Percentiles rank a stretch among this genome's conserved stretches.
Conservation (phyloP, 2,113 vertebrate species). For the Mus musculus region DNA sequence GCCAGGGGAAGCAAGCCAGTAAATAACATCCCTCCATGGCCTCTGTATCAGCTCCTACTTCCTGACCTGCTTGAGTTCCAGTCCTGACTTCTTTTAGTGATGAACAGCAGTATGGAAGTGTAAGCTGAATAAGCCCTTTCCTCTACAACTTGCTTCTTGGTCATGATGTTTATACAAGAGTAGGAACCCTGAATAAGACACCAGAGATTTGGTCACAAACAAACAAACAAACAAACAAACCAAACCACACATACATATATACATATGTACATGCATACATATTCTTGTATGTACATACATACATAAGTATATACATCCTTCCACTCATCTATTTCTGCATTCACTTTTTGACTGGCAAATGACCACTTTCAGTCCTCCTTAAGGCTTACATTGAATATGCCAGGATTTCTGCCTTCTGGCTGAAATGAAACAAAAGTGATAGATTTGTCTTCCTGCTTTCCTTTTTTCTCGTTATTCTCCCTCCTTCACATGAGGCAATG, state of each 20-base stretch:
- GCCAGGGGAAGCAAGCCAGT: too few species aligned
- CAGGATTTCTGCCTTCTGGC: constrained; percentile 1
- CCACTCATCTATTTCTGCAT: neutral
- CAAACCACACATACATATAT: neutral
- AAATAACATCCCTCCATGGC: too few species aligned
- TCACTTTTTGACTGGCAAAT: neutral
- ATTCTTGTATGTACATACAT: neutral
- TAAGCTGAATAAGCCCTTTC: too few species aligned
- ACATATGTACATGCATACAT: neutral
- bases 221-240: neutral
- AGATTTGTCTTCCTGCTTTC: neutral
- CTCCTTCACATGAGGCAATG: neutral
- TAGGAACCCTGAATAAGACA: too few species aligned
- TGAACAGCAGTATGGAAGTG: too few species aligned
- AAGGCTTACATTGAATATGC: neutral
- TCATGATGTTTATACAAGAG: too few species aligned
- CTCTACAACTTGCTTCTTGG: too few species aligned
- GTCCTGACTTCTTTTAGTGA: too few species aligned
- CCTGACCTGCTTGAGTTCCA: too few species aligned
- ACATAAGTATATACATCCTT: neutral
- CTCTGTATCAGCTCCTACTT: too few species aligned
- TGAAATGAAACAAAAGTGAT: neutral
- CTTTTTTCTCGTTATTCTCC: neutral
- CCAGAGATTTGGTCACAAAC: neutral
- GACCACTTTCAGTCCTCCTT: neutral